These are phyloP conservation scores for Danio albolineatus DNA, from an alignment of 2,797 vertebrate genomes.

Conservation along the genomic window DNA sequence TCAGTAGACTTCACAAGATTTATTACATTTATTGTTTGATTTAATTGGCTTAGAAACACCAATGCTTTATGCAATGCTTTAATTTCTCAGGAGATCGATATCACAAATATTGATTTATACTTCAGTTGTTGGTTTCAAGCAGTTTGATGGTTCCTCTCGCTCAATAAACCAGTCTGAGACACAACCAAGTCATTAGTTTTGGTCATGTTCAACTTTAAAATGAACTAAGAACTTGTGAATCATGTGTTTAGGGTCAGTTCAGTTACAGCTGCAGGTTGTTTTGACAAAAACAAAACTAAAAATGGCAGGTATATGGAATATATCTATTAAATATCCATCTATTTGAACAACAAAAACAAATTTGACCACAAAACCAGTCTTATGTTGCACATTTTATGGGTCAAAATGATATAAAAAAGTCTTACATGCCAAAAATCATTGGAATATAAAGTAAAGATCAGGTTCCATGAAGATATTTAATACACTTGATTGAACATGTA, in stretches of 20 bases:
- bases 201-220: neutral
- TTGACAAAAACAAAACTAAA: neutral
- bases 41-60: neutral
- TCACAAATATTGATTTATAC: too few relatives aligned
- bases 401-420: too few relatives aligned
- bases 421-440: too few relatives aligned
- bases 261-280: neutral
- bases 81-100: neutral
- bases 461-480: too few relatives aligned
- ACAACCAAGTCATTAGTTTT: neutral
- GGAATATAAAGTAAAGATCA: too few relatives aligned
- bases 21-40: neutral
- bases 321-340: neutral
- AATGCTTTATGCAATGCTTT: neutral
- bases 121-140: neutral
- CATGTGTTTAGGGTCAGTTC: neutral
- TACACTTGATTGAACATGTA: too few relatives aligned
- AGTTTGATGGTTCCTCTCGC: neutral
- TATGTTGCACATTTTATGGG: too few relatives aligned
- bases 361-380: too few relatives aligned
- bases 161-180: neutral
- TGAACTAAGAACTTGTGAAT: neutral
- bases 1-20: neutral
- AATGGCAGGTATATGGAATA: neutral
- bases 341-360: too few relatives aligned